These are phyloP conservation scores for Coenobita brevimanus DNA, from an alignment of 1,140 invertebrate species.

Conservation along the genomic window DNA sequence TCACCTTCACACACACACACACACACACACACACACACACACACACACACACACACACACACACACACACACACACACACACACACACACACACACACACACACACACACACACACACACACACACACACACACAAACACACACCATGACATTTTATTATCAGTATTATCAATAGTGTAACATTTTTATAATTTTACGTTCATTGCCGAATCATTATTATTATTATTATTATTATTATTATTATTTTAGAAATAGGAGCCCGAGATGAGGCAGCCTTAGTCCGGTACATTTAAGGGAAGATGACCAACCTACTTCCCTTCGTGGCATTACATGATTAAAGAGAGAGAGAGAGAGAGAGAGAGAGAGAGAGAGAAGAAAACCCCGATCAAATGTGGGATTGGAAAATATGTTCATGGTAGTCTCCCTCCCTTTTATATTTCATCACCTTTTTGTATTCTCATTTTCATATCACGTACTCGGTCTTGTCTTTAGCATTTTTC, in stretches of 20 bases:
- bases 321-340: too few relatives aligned
- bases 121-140: too few relatives aligned
- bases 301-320: too few relatives aligned
- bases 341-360: conserved; percentile 30
- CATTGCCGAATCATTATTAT: too few relatives aligned
- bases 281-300: too few relatives aligned
- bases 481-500: too few relatives aligned
- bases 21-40: conserved; percentile 21
- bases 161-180: too few relatives aligned
- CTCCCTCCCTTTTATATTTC: not conserved
- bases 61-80: not conserved
- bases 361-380: not conserved
- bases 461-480: not conserved
- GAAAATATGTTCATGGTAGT: not conserved
- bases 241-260: too few relatives aligned
- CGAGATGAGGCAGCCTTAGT: too few relatives aligned
- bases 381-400: not conserved
- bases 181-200: too few relatives aligned
- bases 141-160: too few relatives aligned
- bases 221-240: too few relatives aligned
- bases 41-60: conserved; percentile 17
- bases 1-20: not conserved
- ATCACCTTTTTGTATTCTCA: conserved; percentile 5
- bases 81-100: not conserved
- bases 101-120: not conserved